phyloP scores from a whole-genome alignment of 2,888 invertebrate genomes.

The Pasiphila rectangulata region DNA sequence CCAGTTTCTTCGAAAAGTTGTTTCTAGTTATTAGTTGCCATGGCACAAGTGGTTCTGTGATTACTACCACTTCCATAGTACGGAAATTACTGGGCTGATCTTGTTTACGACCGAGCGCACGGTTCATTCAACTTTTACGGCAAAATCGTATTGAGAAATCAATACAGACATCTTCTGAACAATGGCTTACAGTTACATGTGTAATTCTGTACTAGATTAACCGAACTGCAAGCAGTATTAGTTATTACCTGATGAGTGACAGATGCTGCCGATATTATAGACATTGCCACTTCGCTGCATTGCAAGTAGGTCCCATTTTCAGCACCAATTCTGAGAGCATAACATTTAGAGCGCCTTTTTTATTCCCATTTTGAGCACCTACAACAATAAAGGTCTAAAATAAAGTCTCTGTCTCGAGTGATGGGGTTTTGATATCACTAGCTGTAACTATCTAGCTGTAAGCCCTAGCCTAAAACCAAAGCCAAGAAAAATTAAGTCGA shows the following conservation, averaged over 20 bases:
- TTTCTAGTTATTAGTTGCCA: constrained; percentile 1
- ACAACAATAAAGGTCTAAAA: too few relatives aligned
- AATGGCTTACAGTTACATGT: neutral
- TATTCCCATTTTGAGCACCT: too few relatives aligned
- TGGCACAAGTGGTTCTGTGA: neutral
- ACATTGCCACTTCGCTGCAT: too few relatives aligned
- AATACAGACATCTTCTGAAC: neutral
- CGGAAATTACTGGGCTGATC: neutral
- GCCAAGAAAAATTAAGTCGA: constrained; percentile 8
- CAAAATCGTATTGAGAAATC: neutral
- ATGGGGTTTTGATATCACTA: too few relatives aligned
- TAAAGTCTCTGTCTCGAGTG: too few relatives aligned
- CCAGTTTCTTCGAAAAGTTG: neutral
- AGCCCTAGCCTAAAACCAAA: neutral
- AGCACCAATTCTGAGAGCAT: too few relatives aligned
- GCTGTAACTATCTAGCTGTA: too few relatives aligned
- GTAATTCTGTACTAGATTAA: neutral
- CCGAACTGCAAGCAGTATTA: too few relatives aligned
- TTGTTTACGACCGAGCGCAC: neutral
- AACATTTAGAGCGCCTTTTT: too few relatives aligned
- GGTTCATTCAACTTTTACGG: neutral
- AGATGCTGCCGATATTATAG: too few relatives aligned
- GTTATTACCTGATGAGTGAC: too few relatives aligned
- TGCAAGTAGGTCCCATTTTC: too few relatives aligned
- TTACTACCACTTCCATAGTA: neutral